A percentile compares a stretch with the other conserved stretches of the same genome.
phyloP scores from a whole-genome alignment of 2,797 vertebrate genomes.

The Buceros bicornis region DNA sequence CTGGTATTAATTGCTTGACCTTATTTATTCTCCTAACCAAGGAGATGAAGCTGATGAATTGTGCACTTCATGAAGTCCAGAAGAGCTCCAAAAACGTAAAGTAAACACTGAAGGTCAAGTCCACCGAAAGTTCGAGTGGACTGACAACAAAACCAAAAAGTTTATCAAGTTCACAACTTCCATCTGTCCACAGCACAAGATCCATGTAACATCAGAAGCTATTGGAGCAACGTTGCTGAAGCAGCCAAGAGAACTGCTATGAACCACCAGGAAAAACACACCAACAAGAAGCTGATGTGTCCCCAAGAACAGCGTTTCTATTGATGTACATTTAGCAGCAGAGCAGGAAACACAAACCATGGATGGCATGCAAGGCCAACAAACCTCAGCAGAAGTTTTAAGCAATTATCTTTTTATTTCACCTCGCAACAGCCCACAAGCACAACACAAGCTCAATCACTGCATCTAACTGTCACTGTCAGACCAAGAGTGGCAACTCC shows the following conservation, averaged over 20 bases:
- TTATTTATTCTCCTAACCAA: not conserved
- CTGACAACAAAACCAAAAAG: not conserved
- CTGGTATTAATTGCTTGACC: not conserved
- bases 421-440: not conserved
- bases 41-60: not conserved
- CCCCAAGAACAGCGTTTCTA: not conserved
- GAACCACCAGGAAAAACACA: not conserved
- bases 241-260: not conserved
- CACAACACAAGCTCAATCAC: not conserved
- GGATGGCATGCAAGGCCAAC: not conserved
- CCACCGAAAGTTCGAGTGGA: not conserved
- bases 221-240: accelerated
- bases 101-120: not conserved
- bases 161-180: not conserved
- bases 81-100: not conserved
- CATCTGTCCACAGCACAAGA: not conserved
- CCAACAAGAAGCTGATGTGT: not conserved
- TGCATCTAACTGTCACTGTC: not conserved
- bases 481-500: not conserved
- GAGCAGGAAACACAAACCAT: not conserved
- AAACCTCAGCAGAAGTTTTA: not conserved
- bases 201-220: not conserved
- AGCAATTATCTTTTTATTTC: not conserved
- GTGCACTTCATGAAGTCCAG: not conserved
- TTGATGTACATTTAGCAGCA: not conserved